A percentile compares a stretch with the other conserved stretches of the same genome.
Conservation (phyloP, 2,888 invertebrate species). For the Agrochola litura region DNA sequence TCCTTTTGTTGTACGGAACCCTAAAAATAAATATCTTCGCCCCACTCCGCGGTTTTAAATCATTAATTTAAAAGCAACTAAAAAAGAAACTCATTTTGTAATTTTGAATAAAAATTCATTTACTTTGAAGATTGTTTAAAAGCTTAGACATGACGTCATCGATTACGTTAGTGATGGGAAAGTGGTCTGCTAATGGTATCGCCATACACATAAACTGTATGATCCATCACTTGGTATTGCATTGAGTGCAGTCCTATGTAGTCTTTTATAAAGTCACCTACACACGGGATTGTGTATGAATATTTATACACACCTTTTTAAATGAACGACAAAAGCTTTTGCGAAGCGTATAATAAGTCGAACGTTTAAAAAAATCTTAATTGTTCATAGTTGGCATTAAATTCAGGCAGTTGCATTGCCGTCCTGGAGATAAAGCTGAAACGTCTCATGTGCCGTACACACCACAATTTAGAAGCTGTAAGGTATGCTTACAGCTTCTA, state of each 20-base stretch:
- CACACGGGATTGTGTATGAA: not conserved
- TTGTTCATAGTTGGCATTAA: not conserved
- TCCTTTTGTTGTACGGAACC: too few species aligned
- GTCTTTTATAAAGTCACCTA: not conserved
- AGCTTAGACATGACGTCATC: conserved; percentile 13
- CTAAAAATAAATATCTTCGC: conserved; percentile 18
- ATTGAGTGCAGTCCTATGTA: conserved; percentile 13
- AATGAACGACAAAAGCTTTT: not conserved
- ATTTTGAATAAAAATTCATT: conserved; percentile 22
- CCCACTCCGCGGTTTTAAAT: not conserved
- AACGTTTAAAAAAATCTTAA: not conserved
- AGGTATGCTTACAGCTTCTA: not conserved
- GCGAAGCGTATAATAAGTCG: too few species aligned
- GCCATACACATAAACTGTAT: not conserved
- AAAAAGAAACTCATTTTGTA: conserved; percentile 6
- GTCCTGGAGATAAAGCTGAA: not conserved
- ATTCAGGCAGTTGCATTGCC: not conserved
- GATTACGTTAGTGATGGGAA: conserved; percentile 13
- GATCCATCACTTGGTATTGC: conserved; percentile 12
- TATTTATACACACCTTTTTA: not conserved
- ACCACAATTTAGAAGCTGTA: too few species aligned
- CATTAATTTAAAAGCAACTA: conserved; percentile 33
- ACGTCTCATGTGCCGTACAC: too few species aligned
- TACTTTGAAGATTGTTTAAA: conserved; percentile 33
- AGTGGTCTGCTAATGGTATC: conserved; percentile 10